Evolutionary conservation across 2,113 vertebrate species (phyloP).

Genomic region (Columba livia): DNA sequence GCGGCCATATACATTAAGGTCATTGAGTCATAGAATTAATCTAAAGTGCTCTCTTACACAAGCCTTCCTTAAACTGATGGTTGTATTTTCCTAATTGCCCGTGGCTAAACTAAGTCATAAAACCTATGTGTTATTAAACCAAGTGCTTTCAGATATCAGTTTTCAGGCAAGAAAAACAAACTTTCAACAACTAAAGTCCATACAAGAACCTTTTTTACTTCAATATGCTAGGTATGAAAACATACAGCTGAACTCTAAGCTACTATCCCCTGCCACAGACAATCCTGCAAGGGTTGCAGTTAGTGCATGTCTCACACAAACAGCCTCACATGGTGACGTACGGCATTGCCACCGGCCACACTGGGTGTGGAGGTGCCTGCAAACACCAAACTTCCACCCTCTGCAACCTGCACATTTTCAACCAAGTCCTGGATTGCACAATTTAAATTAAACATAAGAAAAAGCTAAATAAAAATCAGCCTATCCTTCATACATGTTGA

Average conservation of each 20-base stretch:
- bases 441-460: background rate
- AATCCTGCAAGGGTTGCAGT: background rate
- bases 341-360: fast-evolving
- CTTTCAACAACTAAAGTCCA: background rate
- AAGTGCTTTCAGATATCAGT: background rate
- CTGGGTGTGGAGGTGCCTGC: fast-evolving
- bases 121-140: background rate
- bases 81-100: background rate
- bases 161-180: background rate
- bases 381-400: too few species aligned
- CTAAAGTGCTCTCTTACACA: background rate
- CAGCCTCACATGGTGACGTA: fast-evolving
- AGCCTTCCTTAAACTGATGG: background rate
- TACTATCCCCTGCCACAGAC: background rate
- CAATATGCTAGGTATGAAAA: fast-evolving
- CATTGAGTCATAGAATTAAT: background rate
- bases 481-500: background rate
- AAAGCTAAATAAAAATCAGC: background rate
- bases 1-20: fast-evolving
- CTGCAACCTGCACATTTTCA: background rate
- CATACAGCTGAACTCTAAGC: background rate
- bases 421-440: background rate
- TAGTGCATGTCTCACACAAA: fast-evolving
- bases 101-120: background rate
- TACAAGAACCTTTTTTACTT: background rate